Percentiles rank a stretch among this genome's conserved stretches.
These are phyloP conservation scores for Lasioglossum malachurum DNA, from an alignment of 2,888 invertebrate species.

Conservation along the genomic window DNA sequence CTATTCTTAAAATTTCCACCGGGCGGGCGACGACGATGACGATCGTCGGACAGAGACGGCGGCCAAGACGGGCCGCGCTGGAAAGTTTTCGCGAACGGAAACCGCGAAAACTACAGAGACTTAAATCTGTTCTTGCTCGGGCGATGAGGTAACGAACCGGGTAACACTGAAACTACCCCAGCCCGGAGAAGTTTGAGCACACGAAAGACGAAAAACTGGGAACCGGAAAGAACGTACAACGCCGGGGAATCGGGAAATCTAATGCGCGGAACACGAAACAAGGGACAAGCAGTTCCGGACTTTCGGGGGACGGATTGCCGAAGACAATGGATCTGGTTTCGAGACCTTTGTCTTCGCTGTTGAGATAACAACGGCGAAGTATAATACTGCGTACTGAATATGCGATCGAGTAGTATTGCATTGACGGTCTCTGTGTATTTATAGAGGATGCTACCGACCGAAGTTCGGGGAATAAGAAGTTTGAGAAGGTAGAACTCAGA, in stretches of 20 bases:
- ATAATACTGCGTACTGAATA: neutral
- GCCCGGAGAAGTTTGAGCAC: slow-evolving; percentile 29
- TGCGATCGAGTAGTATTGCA: neutral
- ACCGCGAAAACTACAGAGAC: slow-evolving; percentile 51
- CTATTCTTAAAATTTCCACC: slow-evolving; percentile 24
- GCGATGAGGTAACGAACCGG: slow-evolving; percentile 55
- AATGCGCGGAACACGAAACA: neutral
- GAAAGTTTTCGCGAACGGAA: slow-evolving; percentile 54
- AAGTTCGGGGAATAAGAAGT: neutral
- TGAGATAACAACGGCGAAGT: neutral
- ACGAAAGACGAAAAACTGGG: slow-evolving; percentile 17
- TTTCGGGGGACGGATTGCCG: neutral
- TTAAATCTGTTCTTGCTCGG: slow-evolving; percentile 55
- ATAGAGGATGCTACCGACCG: neutral
- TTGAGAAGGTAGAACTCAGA: neutral
- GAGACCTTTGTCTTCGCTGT: neutral
- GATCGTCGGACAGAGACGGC: neutral
- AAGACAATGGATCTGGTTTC: neutral
- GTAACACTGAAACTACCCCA: slow-evolving; percentile 42
- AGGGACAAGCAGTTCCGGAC: neutral
- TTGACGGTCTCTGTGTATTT: neutral
- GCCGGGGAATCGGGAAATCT: neutral
- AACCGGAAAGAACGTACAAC: slow-evolving; percentile 2
- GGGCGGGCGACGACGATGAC: neutral
- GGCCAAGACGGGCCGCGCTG: slow-evolving; percentile 2